Percentiles rank a stretch among this genome's conserved stretches.
phyloP scores from a whole-genome alignment of 2,113 vertebrate species.

The Neodontobutis hainanensis region DNA sequence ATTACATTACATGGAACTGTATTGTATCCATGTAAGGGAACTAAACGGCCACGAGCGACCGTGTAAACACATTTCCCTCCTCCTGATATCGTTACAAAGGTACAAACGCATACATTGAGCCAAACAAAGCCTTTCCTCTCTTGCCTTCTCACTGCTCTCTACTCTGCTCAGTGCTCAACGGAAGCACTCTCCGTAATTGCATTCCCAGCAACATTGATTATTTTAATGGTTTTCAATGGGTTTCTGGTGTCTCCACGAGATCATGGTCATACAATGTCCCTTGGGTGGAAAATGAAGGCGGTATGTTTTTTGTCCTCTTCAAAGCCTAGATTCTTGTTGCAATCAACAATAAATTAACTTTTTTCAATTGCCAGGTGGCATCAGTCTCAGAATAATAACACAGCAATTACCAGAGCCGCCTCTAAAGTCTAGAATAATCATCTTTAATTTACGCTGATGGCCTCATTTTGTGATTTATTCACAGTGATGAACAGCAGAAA shows the following conservation, averaged over 20 bases:
- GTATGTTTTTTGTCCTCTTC: constrained; percentile 15
- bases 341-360: neutral
- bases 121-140: neutral
- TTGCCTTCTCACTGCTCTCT: constrained; percentile 21
- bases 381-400: constrained; percentile 3
- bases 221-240: constrained; percentile 57
- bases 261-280: constrained; percentile 46
- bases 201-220: constrained; percentile 73
- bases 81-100: too few relatives aligned
- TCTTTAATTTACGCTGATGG: neutral
- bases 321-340: constrained; percentile 1
- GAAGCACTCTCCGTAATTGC: constrained; percentile 76
- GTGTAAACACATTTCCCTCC: too few relatives aligned
- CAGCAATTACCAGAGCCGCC: neutral
- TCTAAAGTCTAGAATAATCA: neutral
- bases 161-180: constrained; percentile 18
- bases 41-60: too few relatives aligned
- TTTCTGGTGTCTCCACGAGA: constrained; percentile 11
- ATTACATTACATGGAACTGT: too few relatives aligned
- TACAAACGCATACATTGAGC: neutral
- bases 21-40: too few relatives aligned
- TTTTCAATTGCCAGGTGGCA: neutral
- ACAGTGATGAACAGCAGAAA: too few relatives aligned
- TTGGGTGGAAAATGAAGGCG: constrained; percentile 20
- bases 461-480: neutral